Evolutionary conservation across 1,140 invertebrate species (phyloP).

Genomic region (Apolygus lucorum): DNA sequence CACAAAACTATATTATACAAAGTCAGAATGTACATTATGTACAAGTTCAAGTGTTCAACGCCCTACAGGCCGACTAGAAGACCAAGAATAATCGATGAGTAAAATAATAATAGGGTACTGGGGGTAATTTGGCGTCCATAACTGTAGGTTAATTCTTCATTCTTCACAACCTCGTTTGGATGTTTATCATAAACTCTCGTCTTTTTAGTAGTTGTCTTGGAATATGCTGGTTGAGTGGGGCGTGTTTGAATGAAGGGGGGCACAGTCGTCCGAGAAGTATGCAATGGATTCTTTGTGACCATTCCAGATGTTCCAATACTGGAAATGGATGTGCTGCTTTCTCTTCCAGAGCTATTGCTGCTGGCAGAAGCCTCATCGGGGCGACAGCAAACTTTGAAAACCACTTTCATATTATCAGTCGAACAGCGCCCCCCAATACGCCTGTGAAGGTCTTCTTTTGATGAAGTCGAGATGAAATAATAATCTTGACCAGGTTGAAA

Average conservation of each 20-base stretch:
- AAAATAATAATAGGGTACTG: conserved; percentile 14
- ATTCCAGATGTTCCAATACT: conserved; percentile 18
- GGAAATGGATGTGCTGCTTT: conserved; percentile 21
- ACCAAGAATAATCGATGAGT: conserved; percentile 21
- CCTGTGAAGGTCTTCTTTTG: conserved; percentile 80
- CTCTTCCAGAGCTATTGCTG: conserved; percentile 34
- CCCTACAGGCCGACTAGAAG: conserved; percentile 29
- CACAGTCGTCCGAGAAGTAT: conserved; percentile 19
- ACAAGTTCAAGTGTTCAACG: conserved; percentile 23
- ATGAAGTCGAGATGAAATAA: conserved; percentile 90
- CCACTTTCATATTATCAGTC: conserved; percentile 90
- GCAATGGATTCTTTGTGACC: conserved; percentile 18
- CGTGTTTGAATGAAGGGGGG: conserved; percentile 39
- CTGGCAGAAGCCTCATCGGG: conserved; percentile 39
- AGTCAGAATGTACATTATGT: conserved; percentile 28
- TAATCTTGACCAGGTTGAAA: conserved; percentile 91
- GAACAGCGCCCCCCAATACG: conserved; percentile 82
- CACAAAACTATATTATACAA: conserved; percentile 28
- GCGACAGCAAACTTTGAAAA: conserved; percentile 88
- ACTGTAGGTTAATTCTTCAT: conserved; percentile 76
- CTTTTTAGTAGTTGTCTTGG: conserved; percentile 44
- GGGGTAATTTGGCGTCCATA: conserved; percentile 28
- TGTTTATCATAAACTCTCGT: conserved; percentile 71
- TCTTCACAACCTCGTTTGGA: conserved; percentile 85
- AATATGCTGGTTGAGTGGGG: conserved; percentile 26